phyloP scores from a whole-genome alignment of 2,113 vertebrate species.

The Murina feae region DNA sequence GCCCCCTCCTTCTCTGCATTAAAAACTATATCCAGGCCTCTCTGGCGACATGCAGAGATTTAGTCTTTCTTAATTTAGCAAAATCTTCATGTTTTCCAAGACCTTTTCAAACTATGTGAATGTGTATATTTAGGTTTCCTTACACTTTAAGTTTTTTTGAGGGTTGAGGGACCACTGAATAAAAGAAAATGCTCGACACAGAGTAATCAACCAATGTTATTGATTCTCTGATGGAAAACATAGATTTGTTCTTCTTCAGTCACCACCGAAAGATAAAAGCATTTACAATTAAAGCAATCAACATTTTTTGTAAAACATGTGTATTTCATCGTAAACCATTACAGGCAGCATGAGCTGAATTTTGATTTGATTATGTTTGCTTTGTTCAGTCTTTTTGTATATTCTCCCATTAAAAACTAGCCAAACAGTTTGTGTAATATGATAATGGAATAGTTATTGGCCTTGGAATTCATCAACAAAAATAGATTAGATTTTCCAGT shows the following conservation, averaged over 20 bases:
- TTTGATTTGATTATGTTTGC: not conserved
- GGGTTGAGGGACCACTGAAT: not conserved
- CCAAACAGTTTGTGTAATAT: not conserved
- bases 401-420: not conserved
- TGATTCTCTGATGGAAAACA: not conserved
- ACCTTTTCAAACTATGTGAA: not conserved
- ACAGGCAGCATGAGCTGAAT: not conserved
- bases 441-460: not conserved
- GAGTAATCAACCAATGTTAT: not conserved
- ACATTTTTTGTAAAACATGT: not conserved
- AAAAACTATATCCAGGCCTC: not conserved
- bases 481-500: not conserved
- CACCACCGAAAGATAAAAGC: conserved; percentile 17
- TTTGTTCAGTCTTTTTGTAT: not conserved
- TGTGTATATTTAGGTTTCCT: not conserved
- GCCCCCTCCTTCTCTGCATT: not conserved
- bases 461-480: not conserved
- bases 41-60: not conserved
- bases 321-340: not conserved
- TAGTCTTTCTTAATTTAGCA: not conserved
- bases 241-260: not conserved
- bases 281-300: not conserved
- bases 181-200: not conserved
- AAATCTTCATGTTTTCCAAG: not conserved
- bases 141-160: not conserved